Conservation (phyloP, 2,797 vertebrate species). For the Psittacula derbiana region DNA sequence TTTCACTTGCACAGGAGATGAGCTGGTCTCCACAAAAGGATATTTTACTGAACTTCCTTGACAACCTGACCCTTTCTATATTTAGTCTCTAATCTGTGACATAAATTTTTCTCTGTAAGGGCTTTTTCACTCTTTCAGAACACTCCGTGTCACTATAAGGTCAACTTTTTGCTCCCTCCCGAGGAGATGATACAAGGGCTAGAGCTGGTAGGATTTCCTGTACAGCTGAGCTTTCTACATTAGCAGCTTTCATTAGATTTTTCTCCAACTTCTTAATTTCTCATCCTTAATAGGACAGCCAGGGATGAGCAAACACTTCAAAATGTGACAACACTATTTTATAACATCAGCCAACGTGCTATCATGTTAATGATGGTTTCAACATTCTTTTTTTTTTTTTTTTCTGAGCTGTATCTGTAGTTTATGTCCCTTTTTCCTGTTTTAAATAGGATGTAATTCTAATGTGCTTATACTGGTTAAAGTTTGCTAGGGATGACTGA, state of each 20-base stretch:
- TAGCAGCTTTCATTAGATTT: background rate
- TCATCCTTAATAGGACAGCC: background rate
- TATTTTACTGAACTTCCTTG: background rate
- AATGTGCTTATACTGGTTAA: background rate
- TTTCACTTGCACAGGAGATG: background rate
- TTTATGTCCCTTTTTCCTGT: background rate
- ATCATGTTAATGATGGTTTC: accelerated
- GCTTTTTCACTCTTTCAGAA: background rate
- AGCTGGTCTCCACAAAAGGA: background rate
- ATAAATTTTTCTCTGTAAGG: background rate
- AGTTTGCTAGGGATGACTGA: background rate
- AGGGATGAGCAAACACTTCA: background rate
- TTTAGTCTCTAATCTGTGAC: background rate
- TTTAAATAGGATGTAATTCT: background rate
- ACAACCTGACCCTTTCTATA: background rate
- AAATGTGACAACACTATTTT: background rate
- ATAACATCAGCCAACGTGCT: background rate
- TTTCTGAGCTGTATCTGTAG: background rate
- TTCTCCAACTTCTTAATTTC: background rate
- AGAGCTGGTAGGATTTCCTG: background rate
- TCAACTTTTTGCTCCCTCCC: background rate
- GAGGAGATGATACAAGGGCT: background rate
- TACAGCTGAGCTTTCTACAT: background rate
- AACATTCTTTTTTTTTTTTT: background rate
- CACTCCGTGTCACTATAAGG: background rate